These are phyloP conservation scores for Strigamia transsilvanica DNA, from an alignment of 2,888 invertebrate genomes.

Conservation along the genomic window DNA sequence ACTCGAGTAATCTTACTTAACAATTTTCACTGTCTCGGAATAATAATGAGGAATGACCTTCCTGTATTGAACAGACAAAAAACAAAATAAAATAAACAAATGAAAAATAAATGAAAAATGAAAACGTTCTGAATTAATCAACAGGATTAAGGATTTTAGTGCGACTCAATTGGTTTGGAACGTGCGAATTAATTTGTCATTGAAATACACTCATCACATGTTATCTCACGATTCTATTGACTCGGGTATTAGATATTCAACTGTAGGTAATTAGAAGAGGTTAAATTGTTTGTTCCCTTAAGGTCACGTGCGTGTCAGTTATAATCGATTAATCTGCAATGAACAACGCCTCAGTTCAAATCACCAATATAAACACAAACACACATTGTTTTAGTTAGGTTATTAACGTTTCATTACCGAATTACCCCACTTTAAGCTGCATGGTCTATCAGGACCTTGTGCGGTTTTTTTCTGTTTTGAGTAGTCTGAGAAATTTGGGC, in stretches of 20 bases:
- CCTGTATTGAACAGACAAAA: constrained; percentile 22
- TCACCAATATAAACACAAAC: not conserved
- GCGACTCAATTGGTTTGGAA: not conserved
- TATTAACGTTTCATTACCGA: not conserved
- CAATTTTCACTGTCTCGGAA: constrained; percentile 85
- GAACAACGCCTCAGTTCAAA: not conserved
- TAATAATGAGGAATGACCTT: constrained; percentile 73
- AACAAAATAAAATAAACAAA: constrained; percentile 16
- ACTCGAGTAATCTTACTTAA: constrained; percentile 73
- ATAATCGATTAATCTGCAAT: not conserved
- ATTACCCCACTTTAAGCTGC: too few relatives aligned
- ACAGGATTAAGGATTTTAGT: constrained; percentile 14
- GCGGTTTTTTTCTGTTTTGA: too few relatives aligned
- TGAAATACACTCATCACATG: constrained; percentile 5
- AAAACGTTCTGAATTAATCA: not conserved
- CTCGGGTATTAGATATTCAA: constrained; percentile 28
- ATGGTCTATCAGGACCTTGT: too few relatives aligned
- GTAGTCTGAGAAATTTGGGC: too few relatives aligned
- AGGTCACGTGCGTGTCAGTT: constrained; percentile 21
- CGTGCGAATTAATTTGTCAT: constrained; percentile 1
- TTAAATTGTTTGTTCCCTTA: constrained; percentile 20
- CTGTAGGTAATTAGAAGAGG: not conserved
- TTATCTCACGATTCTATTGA: constrained; percentile 29
- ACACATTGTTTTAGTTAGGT: not conserved
- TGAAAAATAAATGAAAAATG: not conserved